Evolutionary conservation across 2,888 invertebrate genomes (phyloP).

Genomic region (Torymus texanus): DNA sequence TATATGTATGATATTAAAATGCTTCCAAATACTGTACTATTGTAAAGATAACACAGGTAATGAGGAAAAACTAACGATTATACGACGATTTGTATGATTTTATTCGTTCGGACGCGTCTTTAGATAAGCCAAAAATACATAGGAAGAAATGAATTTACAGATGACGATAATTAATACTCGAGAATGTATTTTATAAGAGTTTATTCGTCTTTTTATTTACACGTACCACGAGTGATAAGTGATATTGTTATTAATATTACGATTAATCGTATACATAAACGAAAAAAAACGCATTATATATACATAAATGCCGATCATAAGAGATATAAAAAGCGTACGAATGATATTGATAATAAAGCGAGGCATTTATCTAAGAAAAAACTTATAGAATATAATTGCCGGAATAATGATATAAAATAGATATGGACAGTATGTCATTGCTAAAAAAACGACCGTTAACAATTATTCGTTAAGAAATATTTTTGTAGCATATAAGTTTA

Average conservation of each 20-base stretch:
- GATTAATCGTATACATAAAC: constrained; percentile 57
- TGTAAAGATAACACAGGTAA: constrained; percentile 56
- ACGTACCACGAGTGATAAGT: constrained; percentile 74
- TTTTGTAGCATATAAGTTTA: constrained; percentile 49
- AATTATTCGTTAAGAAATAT: constrained; percentile 39
- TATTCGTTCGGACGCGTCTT: constrained; percentile 66
- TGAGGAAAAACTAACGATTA: constrained; percentile 46
- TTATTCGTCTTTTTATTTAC: constrained; percentile 75
- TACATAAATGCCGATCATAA: constrained; percentile 57
- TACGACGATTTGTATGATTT: constrained; percentile 71
- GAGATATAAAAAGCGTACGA: constrained; percentile 39
- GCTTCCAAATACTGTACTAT: constrained; percentile 73
- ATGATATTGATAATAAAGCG: constrained; percentile 32
- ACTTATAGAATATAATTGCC: constrained; percentile 33
- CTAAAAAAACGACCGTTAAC: constrained; percentile 32
- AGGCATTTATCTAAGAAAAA: constrained; percentile 48
- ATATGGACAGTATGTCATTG: constrained; percentile 42
- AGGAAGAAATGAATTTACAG: constrained; percentile 61
- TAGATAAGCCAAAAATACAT: constrained; percentile 57
- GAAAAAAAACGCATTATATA: constrained; percentile 58
- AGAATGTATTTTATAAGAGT: constrained; percentile 75
- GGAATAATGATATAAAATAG: constrained; percentile 17
- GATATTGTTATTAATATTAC: constrained; percentile 73
- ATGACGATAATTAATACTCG: constrained; percentile 56
- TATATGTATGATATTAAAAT: constrained; percentile 72